A percentile compares a stretch with the other conserved stretches of the same genome.
Conservation (phyloP, 2,888 invertebrate genomes). For the Anodontia alba region DNA sequence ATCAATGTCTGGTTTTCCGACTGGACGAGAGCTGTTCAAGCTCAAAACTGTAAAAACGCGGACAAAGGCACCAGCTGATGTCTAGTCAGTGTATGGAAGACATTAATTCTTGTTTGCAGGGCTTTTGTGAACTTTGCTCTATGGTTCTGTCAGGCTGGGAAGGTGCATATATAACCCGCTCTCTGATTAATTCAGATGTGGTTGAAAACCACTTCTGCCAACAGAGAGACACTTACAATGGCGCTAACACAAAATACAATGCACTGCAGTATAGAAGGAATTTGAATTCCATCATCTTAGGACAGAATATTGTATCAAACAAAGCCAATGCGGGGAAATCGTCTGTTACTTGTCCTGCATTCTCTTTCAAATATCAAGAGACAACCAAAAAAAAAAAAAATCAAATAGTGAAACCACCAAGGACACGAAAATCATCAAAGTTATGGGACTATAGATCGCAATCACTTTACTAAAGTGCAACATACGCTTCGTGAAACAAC, state of each 20-base stretch:
- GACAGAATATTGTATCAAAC: slow-evolving; percentile 30
- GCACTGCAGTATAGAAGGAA: slow-evolving; percentile 31
- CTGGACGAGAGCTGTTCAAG: slow-evolving; percentile 9
- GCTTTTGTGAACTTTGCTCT: slow-evolving; percentile 23
- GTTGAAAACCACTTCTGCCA: slow-evolving; percentile 48
- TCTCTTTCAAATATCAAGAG: neutral
- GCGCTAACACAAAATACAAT: slow-evolving; percentile 35
- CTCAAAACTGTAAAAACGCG: neutral
- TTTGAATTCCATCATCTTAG: slow-evolving; percentile 33
- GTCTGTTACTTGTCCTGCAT: neutral
- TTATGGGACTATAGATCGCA: neutral
- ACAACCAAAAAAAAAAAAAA: neutral
- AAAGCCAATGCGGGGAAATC: slow-evolving; percentile 32
- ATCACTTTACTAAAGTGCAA: neutral
- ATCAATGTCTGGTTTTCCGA: slow-evolving; percentile 25
- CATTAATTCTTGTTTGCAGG: slow-evolving; percentile 37
- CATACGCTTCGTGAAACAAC: too few relatives aligned
- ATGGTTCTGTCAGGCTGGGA: neutral
- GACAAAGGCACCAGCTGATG: slow-evolving; percentile 15
- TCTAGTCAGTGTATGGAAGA: slow-evolving; percentile 39
- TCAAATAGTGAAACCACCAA: neutral
- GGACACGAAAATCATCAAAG: neutral
- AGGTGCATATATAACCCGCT: slow-evolving; percentile 28
- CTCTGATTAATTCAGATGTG: slow-evolving; percentile 39
- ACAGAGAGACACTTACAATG: slow-evolving; percentile 32